Evolutionary conservation across 2,797 vertebrate genomes (phyloP).

Genomic region (Melanotaenia maccullochi): DNA sequence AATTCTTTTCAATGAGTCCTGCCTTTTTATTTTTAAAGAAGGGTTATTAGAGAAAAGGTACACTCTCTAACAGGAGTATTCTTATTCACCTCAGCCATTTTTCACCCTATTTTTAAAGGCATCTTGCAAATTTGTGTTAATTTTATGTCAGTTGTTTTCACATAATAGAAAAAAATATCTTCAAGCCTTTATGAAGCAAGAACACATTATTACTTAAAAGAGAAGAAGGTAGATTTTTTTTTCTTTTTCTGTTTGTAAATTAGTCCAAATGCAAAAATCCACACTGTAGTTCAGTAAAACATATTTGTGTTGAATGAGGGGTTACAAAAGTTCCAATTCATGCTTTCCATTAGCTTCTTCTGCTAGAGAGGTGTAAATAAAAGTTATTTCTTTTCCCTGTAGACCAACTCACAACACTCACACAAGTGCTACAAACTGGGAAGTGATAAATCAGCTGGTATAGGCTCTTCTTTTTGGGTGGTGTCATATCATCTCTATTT

Average conservation of each 20-base stretch:
- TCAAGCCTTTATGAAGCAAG: background rate
- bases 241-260: conserved; percentile 24
- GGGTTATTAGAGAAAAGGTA: background rate
- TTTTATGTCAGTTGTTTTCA: conserved; percentile 8
- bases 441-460: conserved; percentile 45
- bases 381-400: conserved; percentile 38
- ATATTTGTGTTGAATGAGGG: conserved; percentile 8
- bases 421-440: conserved; percentile 41
- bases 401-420: conserved; percentile 28
- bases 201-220: background rate
- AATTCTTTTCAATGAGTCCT: conserved; percentile 18
- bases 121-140: background rate
- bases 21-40: background rate
- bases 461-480: conserved; percentile 33
- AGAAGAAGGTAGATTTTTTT: background rate
- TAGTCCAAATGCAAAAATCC: conserved; percentile 20
- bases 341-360: conserved; percentile 39
- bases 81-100: too few relatives aligned
- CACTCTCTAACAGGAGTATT: background rate
- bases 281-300: conserved; percentile 3
- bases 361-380: conserved; percentile 40
- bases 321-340: conserved; percentile 34
- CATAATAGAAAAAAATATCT: background rate
- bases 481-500: conserved; percentile 42
- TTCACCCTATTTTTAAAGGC: too few relatives aligned